Base-by-base conservation (phyloP, 2,888 invertebrate species). In the Agriopis marginaria region DNA sequence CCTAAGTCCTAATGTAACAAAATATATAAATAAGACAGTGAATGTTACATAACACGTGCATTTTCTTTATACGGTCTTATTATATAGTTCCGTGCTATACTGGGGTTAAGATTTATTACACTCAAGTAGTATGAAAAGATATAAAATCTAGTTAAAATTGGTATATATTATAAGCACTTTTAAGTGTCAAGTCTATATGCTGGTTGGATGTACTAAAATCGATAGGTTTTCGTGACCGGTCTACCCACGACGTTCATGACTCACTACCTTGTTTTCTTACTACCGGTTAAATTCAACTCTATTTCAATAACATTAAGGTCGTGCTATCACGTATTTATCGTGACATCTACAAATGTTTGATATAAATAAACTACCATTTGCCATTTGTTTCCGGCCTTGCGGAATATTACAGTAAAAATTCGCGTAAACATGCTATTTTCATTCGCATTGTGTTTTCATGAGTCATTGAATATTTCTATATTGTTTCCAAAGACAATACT, bases 21-120 rank as follows among this genome's bases (percentile, higher is more conserved):
- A 93, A 92, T 89, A 91, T 89, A 93, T 91, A 93, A 91, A 90
- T 91, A 87, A 90, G 86, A 86, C 85, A 86, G 93, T 93, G 93
- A 89, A 86, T 83, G 84, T 87, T 92, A 91, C 87, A 85, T 93
- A 93, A 93, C 93, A 93, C 88, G 93, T 93, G 93, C 93, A 86
- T 54, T 73, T 51, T 86, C 88, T 82, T 89, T 84, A 84, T 87
- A 88, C 86, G 83, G 84, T 86, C 84, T 86, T 87, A 86, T 80
- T 79, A 81, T 78, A 78, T 79, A 82, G 32, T 32, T 32, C 32
- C 84, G 91, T 91, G 91, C 88, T 82, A 82, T 81, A 84, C 79
- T 86, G 84, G 84, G 83, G 82, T 86, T 83, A 32, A 83, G 74
- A 80, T 84, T 51, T 86, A 85, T 70, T 63, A 73, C 62, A 60